Conservation (phyloP, 2,113 vertebrate species). For the Dicrurus megarhynchus region DNA sequence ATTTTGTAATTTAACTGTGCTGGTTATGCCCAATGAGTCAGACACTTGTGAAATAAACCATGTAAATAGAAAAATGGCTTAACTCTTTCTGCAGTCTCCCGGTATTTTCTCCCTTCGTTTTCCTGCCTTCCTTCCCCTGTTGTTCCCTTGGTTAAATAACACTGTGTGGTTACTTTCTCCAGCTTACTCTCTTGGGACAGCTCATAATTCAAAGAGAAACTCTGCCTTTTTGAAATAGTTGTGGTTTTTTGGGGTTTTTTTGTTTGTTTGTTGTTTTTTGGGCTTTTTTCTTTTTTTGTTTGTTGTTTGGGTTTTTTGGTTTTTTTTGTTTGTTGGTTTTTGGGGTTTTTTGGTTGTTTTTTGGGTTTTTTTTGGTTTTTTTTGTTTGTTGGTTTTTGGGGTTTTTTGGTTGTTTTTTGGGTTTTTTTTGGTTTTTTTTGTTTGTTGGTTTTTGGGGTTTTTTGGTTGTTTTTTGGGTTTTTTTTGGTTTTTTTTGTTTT, state of each 20-base stretch:
- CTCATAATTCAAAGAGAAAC: background rate
- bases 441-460: too few species aligned
- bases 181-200: background rate
- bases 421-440: too few species aligned
- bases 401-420: too few species aligned
- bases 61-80: conserved; percentile 81
- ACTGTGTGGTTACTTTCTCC: background rate
- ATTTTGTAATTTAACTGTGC: conserved; percentile 84
- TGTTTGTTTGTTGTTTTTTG: too few species aligned
- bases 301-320: too few species aligned
- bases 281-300: too few species aligned
- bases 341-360: too few species aligned
- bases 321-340: too few species aligned
- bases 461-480: too few species aligned
- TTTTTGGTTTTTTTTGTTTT: too few species aligned
- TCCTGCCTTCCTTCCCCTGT: background rate
- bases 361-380: too few species aligned
- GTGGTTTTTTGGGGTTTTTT: background rate
- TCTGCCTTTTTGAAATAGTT: background rate
- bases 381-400: too few species aligned
- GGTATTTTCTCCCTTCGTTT: background rate
- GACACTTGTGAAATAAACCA: conserved; percentile 81
- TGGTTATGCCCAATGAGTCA: conserved; percentile 82
- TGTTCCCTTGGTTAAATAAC: background rate
- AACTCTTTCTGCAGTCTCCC: conserved; percentile 64